Percentiles rank a stretch among this genome's conserved stretches.
These are phyloP conservation scores for Melinaea marsaeus DNA, from an alignment of 2,888 invertebrate genomes.

Conservation along the genomic window DNA sequence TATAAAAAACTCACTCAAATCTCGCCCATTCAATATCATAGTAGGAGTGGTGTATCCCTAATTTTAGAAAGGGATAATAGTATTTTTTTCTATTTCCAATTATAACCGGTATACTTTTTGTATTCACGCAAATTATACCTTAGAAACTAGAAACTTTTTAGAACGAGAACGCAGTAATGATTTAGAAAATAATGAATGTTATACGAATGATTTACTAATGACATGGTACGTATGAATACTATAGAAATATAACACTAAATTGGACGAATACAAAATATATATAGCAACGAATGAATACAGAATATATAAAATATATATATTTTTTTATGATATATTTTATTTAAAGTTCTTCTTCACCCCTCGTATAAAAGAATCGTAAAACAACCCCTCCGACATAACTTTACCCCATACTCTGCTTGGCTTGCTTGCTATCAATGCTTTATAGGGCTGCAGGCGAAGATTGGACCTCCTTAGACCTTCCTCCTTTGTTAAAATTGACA, in stretches of 20 bases:
- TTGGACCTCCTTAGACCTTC: slow-evolving; percentile 9
- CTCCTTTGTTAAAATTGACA: slow-evolving; percentile 1
- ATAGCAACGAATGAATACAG: too few relatives aligned
- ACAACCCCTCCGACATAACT: slow-evolving; percentile 63
- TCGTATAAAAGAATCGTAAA: slow-evolving; percentile 65
- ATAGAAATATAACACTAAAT: too few relatives aligned
- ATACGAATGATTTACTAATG: not conserved
- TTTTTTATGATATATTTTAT: too few relatives aligned
- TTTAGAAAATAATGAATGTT: slow-evolving; percentile 16
- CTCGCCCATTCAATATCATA: slow-evolving; percentile 15
- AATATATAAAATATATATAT: too few relatives aligned
- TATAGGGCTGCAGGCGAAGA: slow-evolving; percentile 41
- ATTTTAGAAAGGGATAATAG: slow-evolving; percentile 61
- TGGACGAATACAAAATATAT: too few relatives aligned
- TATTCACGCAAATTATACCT: slow-evolving; percentile 56
- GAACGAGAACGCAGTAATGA: slow-evolving; percentile 17
- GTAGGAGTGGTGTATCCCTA: slow-evolving; percentile 41
- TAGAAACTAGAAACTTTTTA: slow-evolving; percentile 32
- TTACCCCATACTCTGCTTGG: slow-evolving; percentile 48
- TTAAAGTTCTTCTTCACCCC: slow-evolving; percentile 32
- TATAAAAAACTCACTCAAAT: not conserved
- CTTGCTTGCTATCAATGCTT: slow-evolving; percentile 56
- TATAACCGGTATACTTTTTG: slow-evolving; percentile 55
- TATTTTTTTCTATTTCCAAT: slow-evolving; percentile 70
- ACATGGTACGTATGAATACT: too few relatives aligned